Evolutionary conservation across 2,888 invertebrate genomes (phyloP), one percentile per base, ranked within the genome.

Genomic region (Epistrophella euchroma): DNA sequence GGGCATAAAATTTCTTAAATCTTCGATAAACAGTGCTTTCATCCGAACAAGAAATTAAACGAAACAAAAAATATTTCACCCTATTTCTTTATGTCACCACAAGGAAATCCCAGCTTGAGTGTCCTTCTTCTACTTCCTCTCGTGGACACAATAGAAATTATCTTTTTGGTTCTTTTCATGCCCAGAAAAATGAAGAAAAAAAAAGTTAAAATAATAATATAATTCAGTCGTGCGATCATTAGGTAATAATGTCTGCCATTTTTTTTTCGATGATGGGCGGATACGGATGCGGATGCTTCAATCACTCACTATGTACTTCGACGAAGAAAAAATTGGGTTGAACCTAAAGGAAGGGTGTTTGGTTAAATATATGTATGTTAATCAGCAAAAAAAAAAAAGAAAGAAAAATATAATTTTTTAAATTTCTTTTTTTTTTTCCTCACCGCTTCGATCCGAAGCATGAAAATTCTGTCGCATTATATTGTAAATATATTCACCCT

Each of bases 181-280:
- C 37, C 17, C 2, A 3, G n/a, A 9, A 2, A 11, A 22, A 13
- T n/a, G n/a, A n/a, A 22, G 22, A 50, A 22, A 2, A 9, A 58
- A 37, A 68, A 78, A 73, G 64, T 68, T 60, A 47, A 47, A 82
- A 74, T 58, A 82, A 77, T 73, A 86, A 86, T 85, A 76, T 73
- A 85, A 85, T 85, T 85, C 80, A 85, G 66, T 76, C 80, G 77
- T 86, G 86, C 82, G 77, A 82, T 86, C 77, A 82, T 82, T 78
- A 82, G 70, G 82, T 74, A 77, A 82, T 86, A 86, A 86, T 86
- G 81, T 82, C 86, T 74, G 32, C 72, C 60, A 60, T 60, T 60
- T 60, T 60, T 17, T 73, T 74, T 58, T 78, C 58, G 52, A 73
- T 74, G 56, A 73, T 74, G 62, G 73, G 70, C 82, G 82, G 60